Evolutionary conservation across 2,113 vertebrate genomes (phyloP).

Genomic region (Pagrus major): DNA sequence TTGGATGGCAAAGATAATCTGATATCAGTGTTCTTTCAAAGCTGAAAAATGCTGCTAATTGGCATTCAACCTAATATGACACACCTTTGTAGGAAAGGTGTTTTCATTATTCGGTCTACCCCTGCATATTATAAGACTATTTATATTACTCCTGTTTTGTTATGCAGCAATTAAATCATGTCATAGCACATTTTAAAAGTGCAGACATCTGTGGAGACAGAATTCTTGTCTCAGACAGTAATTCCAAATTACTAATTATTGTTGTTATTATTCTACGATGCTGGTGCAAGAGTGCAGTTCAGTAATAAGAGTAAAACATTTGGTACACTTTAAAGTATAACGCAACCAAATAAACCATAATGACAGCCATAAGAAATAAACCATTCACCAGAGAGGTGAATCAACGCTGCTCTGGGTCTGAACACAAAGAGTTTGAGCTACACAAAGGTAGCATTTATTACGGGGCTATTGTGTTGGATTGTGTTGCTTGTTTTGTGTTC

Average conservation of each 20-base stretch:
- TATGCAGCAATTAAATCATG: neutral
- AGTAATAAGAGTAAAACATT: neutral
- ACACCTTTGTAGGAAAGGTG: neutral
- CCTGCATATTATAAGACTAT: neutral
- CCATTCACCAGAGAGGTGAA: neutral
- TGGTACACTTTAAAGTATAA: neutral
- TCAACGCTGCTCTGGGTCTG: neutral
- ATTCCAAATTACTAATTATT: neutral
- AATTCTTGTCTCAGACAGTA: neutral
- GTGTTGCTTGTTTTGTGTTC: neutral
- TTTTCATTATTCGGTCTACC: constrained; percentile 3
- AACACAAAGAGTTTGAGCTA: neutral
- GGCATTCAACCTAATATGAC: neutral
- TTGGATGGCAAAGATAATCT: constrained; percentile 2
- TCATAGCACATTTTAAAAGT: neutral
- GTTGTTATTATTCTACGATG: neutral
- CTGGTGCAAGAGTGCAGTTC: neutral
- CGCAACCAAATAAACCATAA: neutral
- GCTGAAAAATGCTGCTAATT: constrained; percentile 20
- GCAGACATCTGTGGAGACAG: neutral
- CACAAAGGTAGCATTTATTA: neutral
- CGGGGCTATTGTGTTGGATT: neutral
- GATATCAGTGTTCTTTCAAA: constrained; percentile 7
- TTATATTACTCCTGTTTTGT: neutral
- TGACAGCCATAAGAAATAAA: neutral